Evolutionary conservation across 2,888 invertebrate genomes (phyloP).

Genomic region (Pollenia angustigena): DNA sequence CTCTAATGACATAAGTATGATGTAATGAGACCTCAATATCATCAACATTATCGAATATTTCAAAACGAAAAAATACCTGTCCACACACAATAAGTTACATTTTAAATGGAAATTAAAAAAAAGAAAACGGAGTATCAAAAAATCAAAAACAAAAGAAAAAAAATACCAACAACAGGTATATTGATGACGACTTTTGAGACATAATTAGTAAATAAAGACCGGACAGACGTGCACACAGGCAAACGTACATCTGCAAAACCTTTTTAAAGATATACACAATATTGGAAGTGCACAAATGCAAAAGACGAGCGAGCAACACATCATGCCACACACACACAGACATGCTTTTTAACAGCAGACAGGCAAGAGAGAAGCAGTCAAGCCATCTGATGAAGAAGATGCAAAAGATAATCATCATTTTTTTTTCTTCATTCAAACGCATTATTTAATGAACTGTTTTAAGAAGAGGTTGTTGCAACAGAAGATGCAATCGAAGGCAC

Average conservation of each 20-base stretch:
- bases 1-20: slow-evolving; percentile 59
- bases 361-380: slow-evolving; percentile 22
- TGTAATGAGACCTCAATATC: slow-evolving; percentile 50
- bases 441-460: slow-evolving; percentile 34
- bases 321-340: background rate
- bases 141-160: background rate
- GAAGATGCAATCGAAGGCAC: slow-evolving; percentile 59
- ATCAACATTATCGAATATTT: slow-evolving; percentile 21
- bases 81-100: slow-evolving; percentile 35
- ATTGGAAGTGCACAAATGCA: background rate
- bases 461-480: background rate
- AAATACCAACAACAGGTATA: slow-evolving; percentile 21
- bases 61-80: slow-evolving; percentile 4
- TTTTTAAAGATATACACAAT: slow-evolving; percentile 21
- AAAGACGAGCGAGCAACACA: slow-evolving; percentile 2
- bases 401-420: slow-evolving; percentile 57
- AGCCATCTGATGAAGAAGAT: slow-evolving; percentile 41
- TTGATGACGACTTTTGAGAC: slow-evolving; percentile 48
- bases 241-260: slow-evolving; percentile 54
- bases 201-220: slow-evolving; percentile 51
- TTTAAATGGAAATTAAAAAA: slow-evolving; percentile 28
- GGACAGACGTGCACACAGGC: background rate
- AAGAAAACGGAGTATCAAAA: background rate
- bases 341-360: background rate
- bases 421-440: slow-evolving; percentile 21